Percentiles rank a stretch among this genome's conserved stretches.
Conservation (phyloP, 2,113 vertebrate species). For the Aphelocoma coerulescens region DNA sequence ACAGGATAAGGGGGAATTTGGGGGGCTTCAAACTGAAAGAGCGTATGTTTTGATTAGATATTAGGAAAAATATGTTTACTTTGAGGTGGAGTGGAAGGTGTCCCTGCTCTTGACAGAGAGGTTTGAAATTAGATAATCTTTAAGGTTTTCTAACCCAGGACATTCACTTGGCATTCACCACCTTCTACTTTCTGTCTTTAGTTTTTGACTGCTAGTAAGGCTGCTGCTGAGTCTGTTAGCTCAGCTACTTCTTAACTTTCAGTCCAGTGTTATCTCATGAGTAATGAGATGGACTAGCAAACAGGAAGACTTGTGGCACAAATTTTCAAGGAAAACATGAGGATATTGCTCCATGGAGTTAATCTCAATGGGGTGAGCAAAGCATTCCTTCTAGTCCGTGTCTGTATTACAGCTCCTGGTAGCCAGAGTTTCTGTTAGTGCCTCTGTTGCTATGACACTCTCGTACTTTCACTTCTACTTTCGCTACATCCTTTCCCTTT, state of each 20-base stretch:
- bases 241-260: not conserved
- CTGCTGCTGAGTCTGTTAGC: not conserved
- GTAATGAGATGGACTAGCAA: not conserved
- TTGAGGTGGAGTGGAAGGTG: not conserved
- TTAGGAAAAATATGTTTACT: not conserved
- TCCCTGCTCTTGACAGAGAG: not conserved
- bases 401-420: not conserved
- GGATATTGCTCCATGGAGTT: not conserved
- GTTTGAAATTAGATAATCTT: not conserved
- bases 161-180: not conserved
- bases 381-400: not conserved
- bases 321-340: not conserved
- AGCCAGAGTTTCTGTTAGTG: not conserved
- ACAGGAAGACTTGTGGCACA: not conserved
- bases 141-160: not conserved
- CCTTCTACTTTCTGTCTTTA: not conserved
- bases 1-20: too few species aligned
- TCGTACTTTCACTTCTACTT: not conserved
- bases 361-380: not conserved
- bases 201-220: not conserved
- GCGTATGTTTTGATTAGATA: not conserved
- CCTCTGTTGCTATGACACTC: not conserved
- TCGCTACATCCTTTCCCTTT: not conserved
- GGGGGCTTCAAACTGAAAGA: not conserved
- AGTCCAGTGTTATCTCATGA: not conserved